Base-by-base conservation (phyloP, 1,140 invertebrate species). In the Vanessa atalanta region DNA sequence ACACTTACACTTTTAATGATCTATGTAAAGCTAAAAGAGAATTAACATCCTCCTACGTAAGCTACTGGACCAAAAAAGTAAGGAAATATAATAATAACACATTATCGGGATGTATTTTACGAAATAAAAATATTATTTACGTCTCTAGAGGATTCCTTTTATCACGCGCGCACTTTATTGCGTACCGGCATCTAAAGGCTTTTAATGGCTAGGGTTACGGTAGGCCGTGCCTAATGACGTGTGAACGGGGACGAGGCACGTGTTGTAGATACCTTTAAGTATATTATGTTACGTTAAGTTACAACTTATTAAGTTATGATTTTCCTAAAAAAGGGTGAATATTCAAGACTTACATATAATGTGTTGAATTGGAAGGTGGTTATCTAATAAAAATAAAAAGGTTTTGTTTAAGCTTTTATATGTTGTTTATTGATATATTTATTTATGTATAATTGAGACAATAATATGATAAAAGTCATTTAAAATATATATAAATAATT, bases 171-270 rank as follows among this genome's bases (percentile, higher is more conserved):
- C 47, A 37, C 26, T 70, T 50, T 70, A 70, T 61, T 50, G 68
- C 68, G 47, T 48, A 48, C 31, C 67, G 37, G 20, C 16, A 55
- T 55, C 47, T 61, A 47, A 70, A 70, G 68, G 55, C 68, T 70
- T 70, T 70, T 70, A 70, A 70, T 63, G 68, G 55, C 60, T 48
- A 50, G 37, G 55, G 68, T 16, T 55, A 61, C 67, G 57, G 55
- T 43, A 20, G 16, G 31, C 66, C 20, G 50, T 47, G 55, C 20
- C 68, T 70, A 70, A 70, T 70, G 68, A 70, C 57, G 68, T 63
- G 68, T 48, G 60, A 70, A 67, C 64, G 16, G 3, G 64, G 64
- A 43, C 31, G 16, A 43, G 16, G 11, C 9, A 26, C 57, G 31
- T 37, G 16, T 61, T 14, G 57, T 26, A 3, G 55, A 57, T 13